Evolutionary conservation across 2,113 vertebrate species (phyloP).

Genomic region (Aplodontia rufa): DNA sequence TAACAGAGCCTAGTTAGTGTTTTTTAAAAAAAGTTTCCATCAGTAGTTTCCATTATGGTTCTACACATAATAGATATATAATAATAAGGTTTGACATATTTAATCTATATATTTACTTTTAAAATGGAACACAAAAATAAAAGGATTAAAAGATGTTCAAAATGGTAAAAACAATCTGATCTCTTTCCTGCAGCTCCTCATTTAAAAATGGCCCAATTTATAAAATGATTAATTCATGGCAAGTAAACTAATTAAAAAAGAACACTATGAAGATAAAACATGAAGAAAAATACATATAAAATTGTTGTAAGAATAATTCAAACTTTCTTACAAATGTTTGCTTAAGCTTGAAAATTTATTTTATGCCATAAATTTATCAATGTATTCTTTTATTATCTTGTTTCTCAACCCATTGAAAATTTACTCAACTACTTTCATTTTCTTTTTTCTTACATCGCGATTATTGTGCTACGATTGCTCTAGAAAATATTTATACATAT

Average conservation of each 20-base stretch:
- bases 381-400: conserved; percentile 25
- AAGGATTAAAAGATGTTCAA: conserved; percentile 19
- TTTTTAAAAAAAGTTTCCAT: background rate
- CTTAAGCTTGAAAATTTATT: background rate
- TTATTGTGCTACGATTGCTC: background rate
- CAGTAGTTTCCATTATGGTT: background rate
- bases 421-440: background rate
- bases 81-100: background rate
- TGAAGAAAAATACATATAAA: conserved; percentile 7
- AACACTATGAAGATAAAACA: background rate
- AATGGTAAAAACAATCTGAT: background rate
- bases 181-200: background rate
- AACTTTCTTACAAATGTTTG: background rate
- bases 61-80: background rate
- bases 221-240: background rate
- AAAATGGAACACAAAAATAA: conserved; percentile 25
- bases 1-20: background rate
- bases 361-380: background rate
- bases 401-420: background rate
- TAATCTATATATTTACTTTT: background rate
- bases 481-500: background rate
- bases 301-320: background rate
- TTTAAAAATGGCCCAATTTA: no score
- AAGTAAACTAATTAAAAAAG: conserved; percentile 1
- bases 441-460: conserved; percentile 28